Percentiles rank a stretch among this genome's conserved stretches.
Evolutionary conservation across 2,113 vertebrate species (phyloP).

Genomic region (Toxotes chatareus): DNA sequence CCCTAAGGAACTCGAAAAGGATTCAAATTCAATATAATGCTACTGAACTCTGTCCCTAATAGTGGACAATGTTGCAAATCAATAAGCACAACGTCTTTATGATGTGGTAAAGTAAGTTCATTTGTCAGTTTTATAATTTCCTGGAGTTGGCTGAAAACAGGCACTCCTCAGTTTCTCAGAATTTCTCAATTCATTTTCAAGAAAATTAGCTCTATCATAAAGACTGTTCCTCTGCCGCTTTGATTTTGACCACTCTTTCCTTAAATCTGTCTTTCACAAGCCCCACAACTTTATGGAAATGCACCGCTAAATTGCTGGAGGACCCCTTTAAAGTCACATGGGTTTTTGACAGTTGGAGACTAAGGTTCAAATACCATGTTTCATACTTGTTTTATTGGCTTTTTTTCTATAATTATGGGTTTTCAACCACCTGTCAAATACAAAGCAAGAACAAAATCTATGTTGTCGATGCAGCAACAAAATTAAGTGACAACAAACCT

Average conservation of each 20-base stretch:
- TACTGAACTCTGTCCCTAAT: no score
- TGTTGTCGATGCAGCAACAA: background rate
- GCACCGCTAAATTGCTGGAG: no score
- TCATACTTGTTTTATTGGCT: background rate
- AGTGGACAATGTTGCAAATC: no score
- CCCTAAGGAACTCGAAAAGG: no score
- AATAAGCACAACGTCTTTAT: no score
- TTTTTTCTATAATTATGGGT: background rate
- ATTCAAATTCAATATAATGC: no score
- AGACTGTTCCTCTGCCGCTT: background rate
- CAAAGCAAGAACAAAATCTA: background rate
- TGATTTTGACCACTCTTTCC: background rate
- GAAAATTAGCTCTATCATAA: background rate
- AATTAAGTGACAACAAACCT: conserved; percentile 1
- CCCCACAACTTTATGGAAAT: background rate
- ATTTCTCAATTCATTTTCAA: no score
- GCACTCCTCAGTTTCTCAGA: no score
- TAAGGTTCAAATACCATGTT: background rate
- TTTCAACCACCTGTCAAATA: background rate
- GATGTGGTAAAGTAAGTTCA: no score
- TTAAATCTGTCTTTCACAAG: background rate
- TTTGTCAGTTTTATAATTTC: no score
- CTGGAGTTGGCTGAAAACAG: no score
- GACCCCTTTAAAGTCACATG: background rate
- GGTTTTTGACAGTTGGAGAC: background rate